Evolutionary conservation across 2,888 invertebrate genomes (phyloP), one percentile per base, ranked within the genome.

Genomic region (Drosophila robusta): DNA sequence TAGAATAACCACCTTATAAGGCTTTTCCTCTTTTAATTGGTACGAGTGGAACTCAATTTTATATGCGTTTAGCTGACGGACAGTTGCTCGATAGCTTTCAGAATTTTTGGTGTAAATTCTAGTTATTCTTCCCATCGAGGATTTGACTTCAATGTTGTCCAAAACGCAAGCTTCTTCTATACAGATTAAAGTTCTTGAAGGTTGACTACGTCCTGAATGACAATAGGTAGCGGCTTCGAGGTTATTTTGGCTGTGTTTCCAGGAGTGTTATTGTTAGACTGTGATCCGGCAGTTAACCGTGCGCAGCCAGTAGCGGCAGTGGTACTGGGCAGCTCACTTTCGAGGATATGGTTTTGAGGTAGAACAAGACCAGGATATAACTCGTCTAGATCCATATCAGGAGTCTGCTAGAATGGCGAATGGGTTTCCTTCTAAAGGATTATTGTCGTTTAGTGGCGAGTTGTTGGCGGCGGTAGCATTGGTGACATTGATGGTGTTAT

Each of bases 131-230:
- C 38, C 38, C 38, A 38, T 38, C 14, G 38, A 38, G 7, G 38
- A 38, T 38, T 38, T 38, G 38, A 38, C 14, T 14, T 38, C 38
- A 38, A 38, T 38, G 14, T 38, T 38, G 38, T 34, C 34, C 34
- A 34, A 34, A 34, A 12, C 34, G 34, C 12, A 34, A 34, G 34
- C 34, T 34, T 34, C 34, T 34, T 34, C 34, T 34, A 34, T 34
- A 34, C 34, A 34, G 34, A 34, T 34, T n/a, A 34, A n/a, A n/a
- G n/a, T n/a, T n/a, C n/a, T n/a, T n/a, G n/a, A n/a, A n/a, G n/a
- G n/a, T n/a, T n/a, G n/a, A n/a, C n/a, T n/a, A n/a, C n/a, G n/a
- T n/a, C n/a, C n/a, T n/a, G n/a, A n/a, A n/a, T n/a, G n/a, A n/a
- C n/a, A n/a, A n/a, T n/a, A n/a, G n/a, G n/a, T n/a, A n/a, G n/a